Base-by-base conservation (phyloP, 2,113 vertebrate species). In the Limanda limanda region DNA sequence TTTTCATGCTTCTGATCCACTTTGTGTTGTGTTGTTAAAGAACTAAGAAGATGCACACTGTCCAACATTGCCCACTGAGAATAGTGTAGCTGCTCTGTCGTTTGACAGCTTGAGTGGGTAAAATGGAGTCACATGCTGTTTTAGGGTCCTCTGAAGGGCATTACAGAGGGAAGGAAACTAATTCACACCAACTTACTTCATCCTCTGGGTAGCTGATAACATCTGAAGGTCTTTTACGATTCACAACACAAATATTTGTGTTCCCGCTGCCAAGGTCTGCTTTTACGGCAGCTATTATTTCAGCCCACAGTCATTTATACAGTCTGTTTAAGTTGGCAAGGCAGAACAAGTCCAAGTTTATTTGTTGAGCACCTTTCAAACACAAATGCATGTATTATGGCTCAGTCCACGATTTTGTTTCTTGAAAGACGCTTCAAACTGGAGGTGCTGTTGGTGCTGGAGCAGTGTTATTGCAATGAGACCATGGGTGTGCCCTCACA, bases 71-170 rank as follows among this genome's bases (percentile, higher is more conserved):
- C 57, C 78, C 65, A 23, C 71, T 27, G 71, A 18, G 78, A 74
- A 18, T 21, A 21, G 51, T 40, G 74, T 85, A 75, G 79, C 78
- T 85, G 61, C 55, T 71, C 57, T 0, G 12, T 21, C 25, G 42
- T 78, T 57, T 58, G 80, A 66, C 72, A 23, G 68, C 71, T 74
- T 76, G 78, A 59, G 63, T 40, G 31, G 6, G 31, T 31, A 31
- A 31, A 31, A 31, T 31, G 31, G 72, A 74, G 76, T 57, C 62
- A 4, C 24, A 61, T 17, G 56, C 65, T 71, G 71, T 83, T 79
- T 83, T 74, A 81, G 78, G 69, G 68, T 68, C 51, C 80, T 85
- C 71, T 78, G 62, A 80, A 81, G 61, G 79, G 70, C 80, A 74
- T 62, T 73, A 56, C 47, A 63, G 63, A 72, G 27, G 40, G 63